These are phyloP conservation scores for Natrix natrix DNA, from an alignment of 2,797 vertebrate species.

Conservation along the genomic window DNA sequence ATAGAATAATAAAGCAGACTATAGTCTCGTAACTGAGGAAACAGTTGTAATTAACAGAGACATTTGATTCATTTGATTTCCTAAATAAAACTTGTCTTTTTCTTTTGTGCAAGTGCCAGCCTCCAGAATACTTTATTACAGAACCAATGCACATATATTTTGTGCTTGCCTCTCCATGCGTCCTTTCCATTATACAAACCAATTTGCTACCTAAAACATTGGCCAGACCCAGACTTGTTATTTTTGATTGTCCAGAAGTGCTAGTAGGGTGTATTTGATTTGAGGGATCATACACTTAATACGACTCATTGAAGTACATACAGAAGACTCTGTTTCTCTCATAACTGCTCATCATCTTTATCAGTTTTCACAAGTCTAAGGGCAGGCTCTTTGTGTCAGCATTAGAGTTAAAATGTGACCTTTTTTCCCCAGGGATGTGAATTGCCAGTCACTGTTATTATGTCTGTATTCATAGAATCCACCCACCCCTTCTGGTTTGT, in stretches of 20 bases:
- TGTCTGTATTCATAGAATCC: not conserved
- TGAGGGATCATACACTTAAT: not conserved
- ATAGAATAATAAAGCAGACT: not conserved
- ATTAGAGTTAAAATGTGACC: conserved; percentile 13
- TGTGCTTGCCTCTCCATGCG: not conserved
- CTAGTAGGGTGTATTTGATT: not conserved
- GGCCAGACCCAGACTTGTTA: not conserved
- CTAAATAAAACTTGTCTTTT: not conserved
- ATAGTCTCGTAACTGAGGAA: not conserved
- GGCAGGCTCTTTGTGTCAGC: conserved; percentile 2
- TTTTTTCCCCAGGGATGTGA: not conserved
- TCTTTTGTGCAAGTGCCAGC: not conserved
- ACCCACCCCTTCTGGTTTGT: not conserved
- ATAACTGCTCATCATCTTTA: not conserved
- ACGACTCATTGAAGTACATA: no score
- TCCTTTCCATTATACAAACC: not conserved
- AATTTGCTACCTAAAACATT: not conserved
- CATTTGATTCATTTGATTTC: not conserved
- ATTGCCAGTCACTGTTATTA: not conserved
- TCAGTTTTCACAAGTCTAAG: not conserved
- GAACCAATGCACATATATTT: not conserved
- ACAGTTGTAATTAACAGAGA: not conserved
- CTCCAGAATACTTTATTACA: not conserved
- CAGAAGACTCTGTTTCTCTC: not conserved
- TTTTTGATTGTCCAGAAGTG: not conserved